Base-by-base conservation (phyloP, 2,797 vertebrate genomes). In the Diplodus sargus region DNA sequence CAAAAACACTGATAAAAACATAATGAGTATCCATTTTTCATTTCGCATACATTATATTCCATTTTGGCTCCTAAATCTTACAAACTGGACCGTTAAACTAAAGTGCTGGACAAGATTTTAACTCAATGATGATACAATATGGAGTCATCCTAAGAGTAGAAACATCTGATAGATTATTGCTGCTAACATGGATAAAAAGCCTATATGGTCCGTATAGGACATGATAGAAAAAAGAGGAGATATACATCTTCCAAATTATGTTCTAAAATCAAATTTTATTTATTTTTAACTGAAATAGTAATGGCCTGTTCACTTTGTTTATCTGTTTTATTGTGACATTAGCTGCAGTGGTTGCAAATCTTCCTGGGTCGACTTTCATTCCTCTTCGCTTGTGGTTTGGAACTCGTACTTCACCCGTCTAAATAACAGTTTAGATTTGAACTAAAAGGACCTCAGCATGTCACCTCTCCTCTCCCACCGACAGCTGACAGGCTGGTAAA, bases 401-500 rank as follows among this genome's bases (percentile, higher is more conserved):
- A 62, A 54, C 47, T 60, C n/a, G 57, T 20, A 43, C 39, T 47
- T 76, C 17, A 73, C 42, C 23, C 66, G 22, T n/a, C 25, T 62
- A 82, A 81, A 63, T 61, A 15, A 62, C 52, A 48, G 28, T 83
- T 76, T 59, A 61, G 59, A 78, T 34, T 70, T 88, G 69, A 84
- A 83, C 78, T 76, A 20, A 81, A 85, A 85, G 64, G 73, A 85
- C 70, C 78, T 67, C 53, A n/a, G 52, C 18, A 58, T 83, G 82
- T 84, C 84, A 82, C 60, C 56, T 83, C 59, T 86, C 45, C 69
- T 83, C 65, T 76, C 67, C 61, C 86, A 81, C 70, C 59, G 77
- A 87, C 67, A 77, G 59, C 83, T 75, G 85, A 87, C 61, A 85
- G 70, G 65, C 65, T 57, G 53, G 53, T 79, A 88, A 34, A 79